Base-by-base conservation (phyloP, 2,113 vertebrate genomes). In the Morone saxatilis region DNA sequence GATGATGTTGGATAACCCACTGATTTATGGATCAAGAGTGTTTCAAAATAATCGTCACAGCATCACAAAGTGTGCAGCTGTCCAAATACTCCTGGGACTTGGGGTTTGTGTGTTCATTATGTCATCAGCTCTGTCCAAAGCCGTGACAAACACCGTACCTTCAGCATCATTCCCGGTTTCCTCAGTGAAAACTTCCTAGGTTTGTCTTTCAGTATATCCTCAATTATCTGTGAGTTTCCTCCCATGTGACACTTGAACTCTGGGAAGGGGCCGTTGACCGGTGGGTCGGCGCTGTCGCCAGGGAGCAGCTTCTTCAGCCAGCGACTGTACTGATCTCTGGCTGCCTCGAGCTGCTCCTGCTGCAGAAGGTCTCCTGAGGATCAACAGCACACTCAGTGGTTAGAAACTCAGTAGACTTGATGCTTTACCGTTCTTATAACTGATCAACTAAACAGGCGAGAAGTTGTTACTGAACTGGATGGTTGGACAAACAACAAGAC, bases 161-260 rank as follows among this genome's bases (percentile, higher is more conserved):
- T 75, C 57, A 93, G 51, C 14, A 20, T 1, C 38, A 76, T 86
- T 45, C 89, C 92, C 79, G 89, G 71, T 50, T 59, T 92, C 76
- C 85, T 86, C 12, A 91, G 71, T 4, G 92, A 93, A 53, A 60
- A 76, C 61, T 92, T 94, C 83, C 51, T 56, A 0, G 83, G 90
- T 31, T 87, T 83, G 65, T 94, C 94, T 50, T 93, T 91, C 69
- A 93, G 82, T 16, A 94, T 85, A 12, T 86, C 89, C 8, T 86
- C 86, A 71, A 83, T 69, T 51, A 84, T 91, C 51, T 88, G 87
- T 1, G 89, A 87, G 48, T 92, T 86, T 89, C 50, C 63, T 48
- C 51, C 75, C 88, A 87, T 85, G 81, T 94, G 88, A 78, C 88
- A 89, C 75, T 81, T 91, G 77, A 95, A 93, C 57, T 89, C 84